These are phyloP conservation scores for Tapirus terrestris DNA, from an alignment of 2,113 vertebrate species.

Conservation along the genomic window DNA sequence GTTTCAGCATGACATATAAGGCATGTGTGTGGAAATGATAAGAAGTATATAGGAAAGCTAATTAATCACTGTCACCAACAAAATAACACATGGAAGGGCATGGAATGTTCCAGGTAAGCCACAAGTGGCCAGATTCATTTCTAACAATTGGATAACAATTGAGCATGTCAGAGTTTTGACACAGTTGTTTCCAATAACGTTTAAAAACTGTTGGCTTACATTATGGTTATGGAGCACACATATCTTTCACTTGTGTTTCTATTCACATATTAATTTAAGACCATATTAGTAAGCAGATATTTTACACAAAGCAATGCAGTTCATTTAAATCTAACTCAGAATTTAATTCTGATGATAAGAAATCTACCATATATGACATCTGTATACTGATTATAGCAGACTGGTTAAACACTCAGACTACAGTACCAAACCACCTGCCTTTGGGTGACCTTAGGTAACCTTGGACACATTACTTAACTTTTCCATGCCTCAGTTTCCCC, in stretches of 20 bases:
- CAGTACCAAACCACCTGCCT: neutral
- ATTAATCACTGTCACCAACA: neutral
- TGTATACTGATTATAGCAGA: neutral
- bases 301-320: neutral
- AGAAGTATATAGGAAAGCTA: conserved; percentile 10
- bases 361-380: neutral
- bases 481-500: neutral
- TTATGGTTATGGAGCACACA: neutral
- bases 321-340: neutral
- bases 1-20: neutral
- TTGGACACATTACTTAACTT: neutral
- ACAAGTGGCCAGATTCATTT: neutral
- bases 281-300: neutral
- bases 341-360: neutral
- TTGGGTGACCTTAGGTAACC: neutral
- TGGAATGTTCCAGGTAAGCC: neutral
- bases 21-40: conserved; percentile 33
- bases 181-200: accelerated
- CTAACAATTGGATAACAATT: neutral
- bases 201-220: neutral
- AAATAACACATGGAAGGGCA: conserved; percentile 11
- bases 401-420: neutral
- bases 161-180: neutral
- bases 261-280: neutral
- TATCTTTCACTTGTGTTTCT: neutral